Evolutionary conservation across 37 sponge, comb jelly and placozoan genomes (phyloP).

Genomic region (Geodia barretti): DNA sequence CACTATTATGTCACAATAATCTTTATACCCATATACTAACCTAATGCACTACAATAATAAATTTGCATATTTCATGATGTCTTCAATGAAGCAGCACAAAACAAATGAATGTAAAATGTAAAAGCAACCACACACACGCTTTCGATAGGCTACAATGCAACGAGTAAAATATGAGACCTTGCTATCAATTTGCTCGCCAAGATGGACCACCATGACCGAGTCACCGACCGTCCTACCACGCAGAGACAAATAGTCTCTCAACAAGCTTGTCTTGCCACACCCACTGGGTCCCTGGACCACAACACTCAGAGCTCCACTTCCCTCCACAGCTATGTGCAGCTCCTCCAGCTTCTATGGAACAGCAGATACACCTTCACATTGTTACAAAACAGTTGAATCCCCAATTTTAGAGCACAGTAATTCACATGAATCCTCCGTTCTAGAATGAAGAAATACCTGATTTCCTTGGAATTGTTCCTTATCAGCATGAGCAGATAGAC

Average conservation of each 20-base stretch:
- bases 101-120: no score
- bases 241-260: constrained; percentile 1
- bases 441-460: no score
- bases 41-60: not conserved
- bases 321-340: not conserved
- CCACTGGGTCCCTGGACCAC: constrained; percentile 62
- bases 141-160: no score
- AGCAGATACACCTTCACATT: no score
- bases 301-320: constrained; percentile 30
- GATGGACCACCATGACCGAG: constrained; percentile 35
- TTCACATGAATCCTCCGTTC: no score
- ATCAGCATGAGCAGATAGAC: no score
- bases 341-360: not conserved
- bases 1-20: not conserved
- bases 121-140: no score
- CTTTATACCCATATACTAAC: not conserved
- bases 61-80: no score
- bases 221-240: not conserved
- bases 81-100: no score
- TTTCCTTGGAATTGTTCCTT: no score
- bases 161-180: constrained; percentile 58
- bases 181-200: constrained; percentile 73
- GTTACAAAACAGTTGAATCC: not conserved
- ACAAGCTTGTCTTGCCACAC: constrained; percentile 61
- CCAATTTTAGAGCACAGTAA: constrained; percentile 7